Base-by-base conservation (phyloP, 1,140 invertebrate species). In the Leptestheria dahalacensis region DNA sequence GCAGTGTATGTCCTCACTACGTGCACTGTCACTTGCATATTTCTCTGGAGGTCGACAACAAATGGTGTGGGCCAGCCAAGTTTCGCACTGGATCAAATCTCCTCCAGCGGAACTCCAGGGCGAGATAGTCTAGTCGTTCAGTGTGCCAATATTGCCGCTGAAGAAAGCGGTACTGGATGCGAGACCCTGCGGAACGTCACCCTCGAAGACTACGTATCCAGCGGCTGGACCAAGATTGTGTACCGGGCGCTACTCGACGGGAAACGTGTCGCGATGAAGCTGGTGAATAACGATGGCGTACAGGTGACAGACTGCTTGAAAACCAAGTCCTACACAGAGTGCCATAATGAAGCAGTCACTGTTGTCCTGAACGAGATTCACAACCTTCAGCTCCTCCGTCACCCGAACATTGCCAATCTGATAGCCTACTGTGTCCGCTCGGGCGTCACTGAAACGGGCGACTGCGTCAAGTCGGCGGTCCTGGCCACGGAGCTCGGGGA, bases 401-500 rank as follows among this genome's bases (percentile, higher is more conserved):
- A 52, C 28, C 21, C 6, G 52, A 41, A 10, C 51, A 29, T 28
- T 2, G 9, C 52, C 41, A 0, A 41, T 26, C 24, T 60, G 11
- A 41, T 28, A 24, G 20, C 24, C 4, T 60, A 60, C 20, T 60
- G 58, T 52, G 15, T 28, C 10, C 29, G 21, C 1, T 23, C 48
- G 18, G 33, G 6, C 6, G 6, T 41, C 6, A 28, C n/a, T 26
- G 48, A 60, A 60, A 49, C 28, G 3, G 33, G 18, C 2, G 15
- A n/a, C 11, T 55, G 53, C 53, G 21, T 55, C 26, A 55, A 55
- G 6, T 25, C 28, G 23, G 53, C 24, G 29, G 67, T 71, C 48
- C 67, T 77, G 66, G 70, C 73, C 28, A 75, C 74, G 28, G 74
- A 77, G 64, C 66, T 77, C n/a, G 75, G 75, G n/a, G 70, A 73